Base-by-base conservation (phyloP, 2,888 invertebrate genomes). In the Nycteola revayana region DNA sequence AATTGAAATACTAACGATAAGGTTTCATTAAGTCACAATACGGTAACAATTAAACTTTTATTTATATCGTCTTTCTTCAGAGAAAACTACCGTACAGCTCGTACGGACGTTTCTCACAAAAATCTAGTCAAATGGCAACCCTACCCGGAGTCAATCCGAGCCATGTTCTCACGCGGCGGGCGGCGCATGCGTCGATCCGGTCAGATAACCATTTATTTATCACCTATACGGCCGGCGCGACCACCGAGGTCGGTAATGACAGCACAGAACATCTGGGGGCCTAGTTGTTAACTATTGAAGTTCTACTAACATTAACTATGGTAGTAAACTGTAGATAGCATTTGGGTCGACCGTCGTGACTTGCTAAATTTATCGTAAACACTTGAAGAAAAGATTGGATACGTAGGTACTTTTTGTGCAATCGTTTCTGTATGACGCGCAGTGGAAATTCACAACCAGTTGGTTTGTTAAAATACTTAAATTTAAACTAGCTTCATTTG, bases 131-230 rank as follows among this genome's bases (percentile, higher is more conserved):
- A 3, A 2, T 14, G 14, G 14, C 14, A 14, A 14, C 14, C 14
- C 14, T 14, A 14, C 3, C 5, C 14, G 5, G 5, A 14, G 14
- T 14, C 14, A 55, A 66, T 65, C 55, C 53, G 42, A 61, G 61
- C 51, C 46, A 41, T 40, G 51, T 66, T 70, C 71, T 62, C 67
- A 70, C 71, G 68, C 57, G 49, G 49, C 45, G 58, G 53, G 55
- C 49, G 53, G 51, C 41, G 51, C 51, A 51, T 49, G 50, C 50
- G 49, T 60, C 62, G 64, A 60, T 67, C 60, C 60, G 60, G 66
- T 60, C 57, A 57, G 72, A 73, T 73, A 70, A 66, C 56, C 49
- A 54, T 56, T 65, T 73, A 75, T 75, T 75, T 75, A 77, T 75
- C 69, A 71, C 75, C 63, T 59, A 55, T 48, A 47, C 42, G 44